phyloP scores from a whole-genome alignment of 53 echinoderm and acorn worm genomes.

The Stichopus horrens region DNA sequence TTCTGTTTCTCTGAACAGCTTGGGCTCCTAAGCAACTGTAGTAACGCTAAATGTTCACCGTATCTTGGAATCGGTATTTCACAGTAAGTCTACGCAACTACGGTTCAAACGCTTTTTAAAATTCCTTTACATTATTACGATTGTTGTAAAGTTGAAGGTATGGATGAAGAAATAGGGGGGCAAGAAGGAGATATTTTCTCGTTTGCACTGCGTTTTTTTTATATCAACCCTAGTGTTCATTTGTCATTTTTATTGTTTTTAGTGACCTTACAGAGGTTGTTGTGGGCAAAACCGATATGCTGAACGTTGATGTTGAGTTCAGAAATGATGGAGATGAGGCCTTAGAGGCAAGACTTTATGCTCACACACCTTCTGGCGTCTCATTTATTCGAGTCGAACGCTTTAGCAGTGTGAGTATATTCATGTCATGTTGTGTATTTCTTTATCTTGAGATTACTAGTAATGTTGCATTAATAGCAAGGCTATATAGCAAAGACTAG shows the following conservation, averaged over 20 bases:
- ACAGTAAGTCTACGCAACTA: neutral
- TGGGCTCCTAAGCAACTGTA: slow-evolving; percentile 25
- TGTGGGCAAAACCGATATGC: slow-evolving; percentile 19
- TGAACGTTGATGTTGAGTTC: slow-evolving; percentile 20
- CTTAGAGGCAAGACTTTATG: slow-evolving; percentile 33
- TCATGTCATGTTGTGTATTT: neutral
- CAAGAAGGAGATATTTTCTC: too few species aligned
- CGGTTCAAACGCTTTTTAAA: neutral
- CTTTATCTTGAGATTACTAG: too few species aligned
- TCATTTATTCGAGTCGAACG: slow-evolving; percentile 34
- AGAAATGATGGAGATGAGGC: slow-evolving; percentile 44
- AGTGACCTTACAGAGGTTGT: neutral
- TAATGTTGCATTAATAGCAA: too few species aligned
- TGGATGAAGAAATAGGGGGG: neutral
- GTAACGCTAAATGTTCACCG: slow-evolving; percentile 33
- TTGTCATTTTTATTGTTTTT: neutral
- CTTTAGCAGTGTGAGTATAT: slow-evolving; percentile 20
- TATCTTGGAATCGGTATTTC: neutral
- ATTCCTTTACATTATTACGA: neutral
- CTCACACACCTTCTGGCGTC: slow-evolving; percentile 13
- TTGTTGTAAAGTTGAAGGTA: neutral
- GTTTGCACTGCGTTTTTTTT: too few species aligned
- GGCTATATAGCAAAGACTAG: too few species aligned
- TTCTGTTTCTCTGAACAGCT: slow-evolving; percentile 18
- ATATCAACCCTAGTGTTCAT: neutral